Conservation (phyloP, 2,113 vertebrate genomes). For the Oceanodroma tethys region DNA sequence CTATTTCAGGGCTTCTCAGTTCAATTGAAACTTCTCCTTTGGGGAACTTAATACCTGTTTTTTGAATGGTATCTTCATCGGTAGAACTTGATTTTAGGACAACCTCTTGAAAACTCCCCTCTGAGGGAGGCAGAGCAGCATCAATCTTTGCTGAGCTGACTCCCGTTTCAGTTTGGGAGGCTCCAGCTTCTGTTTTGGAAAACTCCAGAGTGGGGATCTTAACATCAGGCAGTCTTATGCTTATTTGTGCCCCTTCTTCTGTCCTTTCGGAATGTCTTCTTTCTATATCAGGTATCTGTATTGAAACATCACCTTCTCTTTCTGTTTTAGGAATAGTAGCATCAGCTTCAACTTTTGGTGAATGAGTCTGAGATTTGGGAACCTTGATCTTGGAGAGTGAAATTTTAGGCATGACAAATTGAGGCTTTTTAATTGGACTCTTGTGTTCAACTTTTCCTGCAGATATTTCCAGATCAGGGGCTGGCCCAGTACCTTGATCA, state of each 20-base stretch:
- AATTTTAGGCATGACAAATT: constrained; percentile 47
- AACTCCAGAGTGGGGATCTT: not conserved
- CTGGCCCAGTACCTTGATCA: not conserved
- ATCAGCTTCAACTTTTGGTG: not conserved
- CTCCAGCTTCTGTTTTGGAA: not conserved
- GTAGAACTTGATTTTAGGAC: not conserved
- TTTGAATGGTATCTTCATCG: not conserved
- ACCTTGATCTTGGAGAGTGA: constrained; percentile 34
- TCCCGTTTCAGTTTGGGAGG: not conserved
- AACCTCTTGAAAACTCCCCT: not conserved
- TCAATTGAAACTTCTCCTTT: not conserved
- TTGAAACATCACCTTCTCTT: not conserved
- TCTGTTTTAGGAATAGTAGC: not conserved
- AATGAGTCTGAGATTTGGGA: not conserved
- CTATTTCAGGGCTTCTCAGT: not conserved
- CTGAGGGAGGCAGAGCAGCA: not conserved
- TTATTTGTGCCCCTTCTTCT: constrained; percentile 5
- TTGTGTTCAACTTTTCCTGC: not conserved
- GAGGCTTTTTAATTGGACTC: not conserved
- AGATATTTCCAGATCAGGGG: not conserved
- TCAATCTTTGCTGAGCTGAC: not conserved
- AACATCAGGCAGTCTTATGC: constrained; percentile 14
- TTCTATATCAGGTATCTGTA: constrained; percentile 18
- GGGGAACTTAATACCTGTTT: not conserved
- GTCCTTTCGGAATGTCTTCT: not conserved